Evolutionary conservation across 2,888 invertebrate genomes (phyloP).

Genomic region (Chymomyza fuscimana): DNA sequence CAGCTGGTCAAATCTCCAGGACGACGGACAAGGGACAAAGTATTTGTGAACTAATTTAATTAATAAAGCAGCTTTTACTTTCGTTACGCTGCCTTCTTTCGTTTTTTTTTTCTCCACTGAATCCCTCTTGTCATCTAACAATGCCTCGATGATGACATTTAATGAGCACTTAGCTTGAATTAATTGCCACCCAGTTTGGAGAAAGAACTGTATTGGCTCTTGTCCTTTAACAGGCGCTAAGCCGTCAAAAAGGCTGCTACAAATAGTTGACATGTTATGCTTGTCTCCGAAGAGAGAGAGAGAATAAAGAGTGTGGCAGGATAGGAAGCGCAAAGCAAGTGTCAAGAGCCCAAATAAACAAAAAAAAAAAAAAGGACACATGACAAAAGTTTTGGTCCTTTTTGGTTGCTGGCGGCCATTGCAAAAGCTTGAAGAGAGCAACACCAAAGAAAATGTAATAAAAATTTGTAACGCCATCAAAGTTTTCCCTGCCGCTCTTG

Average conservation of each 20-base stretch:
- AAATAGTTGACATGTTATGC: slow-evolving; percentile 7
- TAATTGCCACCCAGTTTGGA: slow-evolving; percentile 49
- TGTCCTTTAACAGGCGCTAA: neutral
- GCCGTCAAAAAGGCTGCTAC: slow-evolving; percentile 5
- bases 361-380: slow-evolving; percentile 18
- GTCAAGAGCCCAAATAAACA: neutral
- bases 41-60: slow-evolving; percentile 59
- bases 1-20: slow-evolving; percentile 18
- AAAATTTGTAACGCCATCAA: slow-evolving; percentile 64
- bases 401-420: slow-evolving; percentile 45
- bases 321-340: neutral
- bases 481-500: slow-evolving; percentile 25
- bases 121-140: slow-evolving; percentile 14
- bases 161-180: slow-evolving; percentile 70
- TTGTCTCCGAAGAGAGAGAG: slow-evolving; percentile 33
- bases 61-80: slow-evolving; percentile 36
- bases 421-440: slow-evolving; percentile 50
- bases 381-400: slow-evolving; percentile 42
- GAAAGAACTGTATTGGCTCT: slow-evolving; percentile 22
- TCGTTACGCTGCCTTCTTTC: slow-evolving; percentile 7
- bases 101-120: slow-evolving; percentile 14
- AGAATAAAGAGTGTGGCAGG: slow-evolving; percentile 4
- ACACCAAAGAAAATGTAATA: slow-evolving; percentile 60
- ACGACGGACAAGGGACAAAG: slow-evolving; percentile 19
- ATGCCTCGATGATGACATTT: slow-evolving; percentile 53